Evolutionary conservation across 53 echinoderm and acorn worm genomes (phyloP).

Genomic region (Hippasteria phrygiana): DNA sequence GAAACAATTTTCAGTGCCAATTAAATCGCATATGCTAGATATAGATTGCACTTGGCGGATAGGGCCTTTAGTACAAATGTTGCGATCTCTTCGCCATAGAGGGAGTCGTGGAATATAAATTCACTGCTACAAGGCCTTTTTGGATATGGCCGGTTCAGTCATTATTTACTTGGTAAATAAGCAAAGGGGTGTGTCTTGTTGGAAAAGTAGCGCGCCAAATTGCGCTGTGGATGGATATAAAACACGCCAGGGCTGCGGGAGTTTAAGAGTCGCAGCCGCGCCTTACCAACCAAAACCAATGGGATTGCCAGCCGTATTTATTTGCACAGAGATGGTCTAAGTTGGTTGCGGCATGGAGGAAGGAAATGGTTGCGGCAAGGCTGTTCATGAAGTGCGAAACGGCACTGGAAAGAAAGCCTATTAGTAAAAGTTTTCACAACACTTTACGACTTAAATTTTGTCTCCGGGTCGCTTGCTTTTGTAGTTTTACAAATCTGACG

Average conservation of each 20-base stretch:
- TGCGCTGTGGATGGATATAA: conserved; percentile 20
- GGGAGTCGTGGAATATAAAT: background rate
- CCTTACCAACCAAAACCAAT: background rate
- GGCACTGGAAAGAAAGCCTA: too few relatives aligned
- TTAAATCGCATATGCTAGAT: conserved; percentile 12
- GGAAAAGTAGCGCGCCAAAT: background rate
- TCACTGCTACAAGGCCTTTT: background rate
- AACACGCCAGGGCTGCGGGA: background rate
- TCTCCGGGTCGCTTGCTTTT: background rate
- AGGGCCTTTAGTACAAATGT: too few relatives aligned
- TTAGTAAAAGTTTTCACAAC: background rate
- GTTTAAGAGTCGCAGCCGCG: background rate
- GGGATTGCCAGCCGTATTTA: background rate
- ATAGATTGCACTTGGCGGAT: background rate
- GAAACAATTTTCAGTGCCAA: conserved; percentile 5
- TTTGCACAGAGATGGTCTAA: conserved; percentile 6
- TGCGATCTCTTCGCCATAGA: too few relatives aligned
- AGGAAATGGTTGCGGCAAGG: too few relatives aligned
- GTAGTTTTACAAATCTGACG: background rate
- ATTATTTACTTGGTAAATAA: conserved; percentile 43
- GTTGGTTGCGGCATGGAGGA: too few relatives aligned
- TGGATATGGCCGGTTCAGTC: background rate
- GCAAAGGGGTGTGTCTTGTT: conserved; percentile 1
- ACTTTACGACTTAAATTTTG: background rate
- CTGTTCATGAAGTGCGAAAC: too few relatives aligned